Conservation (phyloP, 1,140 invertebrate genomes). For the Drosophila tristis region DNA sequence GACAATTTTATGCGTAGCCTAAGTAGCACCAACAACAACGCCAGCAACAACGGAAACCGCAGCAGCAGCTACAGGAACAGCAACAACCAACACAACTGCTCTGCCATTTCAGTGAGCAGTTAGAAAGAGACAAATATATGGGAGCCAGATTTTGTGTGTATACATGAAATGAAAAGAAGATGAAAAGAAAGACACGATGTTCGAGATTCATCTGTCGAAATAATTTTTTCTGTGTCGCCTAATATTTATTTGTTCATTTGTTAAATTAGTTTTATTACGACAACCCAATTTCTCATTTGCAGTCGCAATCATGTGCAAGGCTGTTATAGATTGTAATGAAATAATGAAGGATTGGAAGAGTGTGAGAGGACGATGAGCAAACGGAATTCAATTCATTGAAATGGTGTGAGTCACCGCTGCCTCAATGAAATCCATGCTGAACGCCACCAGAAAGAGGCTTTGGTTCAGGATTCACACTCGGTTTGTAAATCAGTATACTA, state of each 20-base stretch:
- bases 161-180: constrained; percentile 36
- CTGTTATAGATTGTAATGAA: constrained; percentile 73
- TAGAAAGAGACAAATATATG: constrained; percentile 66
- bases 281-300: constrained; percentile 83
- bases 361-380: constrained; percentile 63
- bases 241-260: constrained; percentile 53
- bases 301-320: constrained; percentile 75
- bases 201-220: constrained; percentile 34
- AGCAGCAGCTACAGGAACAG: constrained; percentile 28
- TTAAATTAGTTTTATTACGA: constrained; percentile 83
- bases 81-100: constrained; percentile 46
- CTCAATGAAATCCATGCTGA: constrained; percentile 36
- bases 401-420: constrained; percentile 69
- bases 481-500: constrained; percentile 73
- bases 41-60: constrained; percentile 3
- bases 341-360: constrained; percentile 64
- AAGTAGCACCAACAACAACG: constrained; percentile 56
- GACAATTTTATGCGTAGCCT: constrained; percentile 80
- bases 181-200: constrained; percentile 1
- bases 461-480: constrained; percentile 70
- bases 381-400: constrained; percentile 59
- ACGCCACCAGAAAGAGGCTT: constrained; percentile 62
- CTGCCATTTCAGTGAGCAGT: constrained; percentile 63
- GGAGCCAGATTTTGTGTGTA: not conserved
- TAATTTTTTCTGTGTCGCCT: constrained; percentile 37